A percentile compares a stretch with the other conserved stretches of the same genome.
Evolutionary conservation across 2,888 invertebrate genomes (phyloP).

Genomic region (Cosmia pyralina): DNA sequence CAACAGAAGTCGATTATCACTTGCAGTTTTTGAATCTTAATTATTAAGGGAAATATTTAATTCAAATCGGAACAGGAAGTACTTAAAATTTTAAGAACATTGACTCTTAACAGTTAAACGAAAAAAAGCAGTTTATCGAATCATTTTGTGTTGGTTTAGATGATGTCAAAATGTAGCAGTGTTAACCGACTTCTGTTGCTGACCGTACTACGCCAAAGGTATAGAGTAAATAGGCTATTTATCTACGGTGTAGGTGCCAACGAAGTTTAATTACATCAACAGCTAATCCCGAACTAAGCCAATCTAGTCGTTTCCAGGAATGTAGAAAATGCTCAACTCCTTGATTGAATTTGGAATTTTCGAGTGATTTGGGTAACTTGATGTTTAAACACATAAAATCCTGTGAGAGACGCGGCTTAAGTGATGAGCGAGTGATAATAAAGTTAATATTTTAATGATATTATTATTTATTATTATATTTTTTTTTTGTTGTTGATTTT

Average conservation of each 20-base stretch:
- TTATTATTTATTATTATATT: too few species aligned
- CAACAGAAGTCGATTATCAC: too few species aligned
- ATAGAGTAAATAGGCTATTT: conserved; percentile 57
- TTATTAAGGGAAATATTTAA: too few species aligned
- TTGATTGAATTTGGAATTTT: conserved; percentile 65
- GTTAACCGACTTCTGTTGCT: too few species aligned
- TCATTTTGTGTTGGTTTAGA: too few species aligned
- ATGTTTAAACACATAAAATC: conserved; percentile 51
- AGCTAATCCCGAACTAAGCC: conserved; percentile 61
- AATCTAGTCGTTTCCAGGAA: conserved; percentile 60
- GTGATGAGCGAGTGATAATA: conserved; percentile 16
- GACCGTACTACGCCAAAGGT: conserved; percentile 34
- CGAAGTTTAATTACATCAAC: conserved; percentile 54
- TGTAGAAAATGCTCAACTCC: conserved; percentile 64
- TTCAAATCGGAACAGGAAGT: too few species aligned
- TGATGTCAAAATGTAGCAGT: too few species aligned
- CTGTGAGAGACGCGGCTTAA: conserved; percentile 19
- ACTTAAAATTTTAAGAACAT: too few species aligned
- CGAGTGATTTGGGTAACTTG: conserved; percentile 50
- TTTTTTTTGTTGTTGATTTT: too few species aligned
- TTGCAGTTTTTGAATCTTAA: too few species aligned
- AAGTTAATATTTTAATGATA: neutral
- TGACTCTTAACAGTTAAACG: too few species aligned
- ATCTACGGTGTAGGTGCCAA: conserved; percentile 60
- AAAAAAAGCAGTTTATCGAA: too few species aligned